Percentiles rank a stretch among this genome's conserved stretches.
Conservation (phyloP, 2,113 vertebrate species). For the Trogon surrucura region DNA sequence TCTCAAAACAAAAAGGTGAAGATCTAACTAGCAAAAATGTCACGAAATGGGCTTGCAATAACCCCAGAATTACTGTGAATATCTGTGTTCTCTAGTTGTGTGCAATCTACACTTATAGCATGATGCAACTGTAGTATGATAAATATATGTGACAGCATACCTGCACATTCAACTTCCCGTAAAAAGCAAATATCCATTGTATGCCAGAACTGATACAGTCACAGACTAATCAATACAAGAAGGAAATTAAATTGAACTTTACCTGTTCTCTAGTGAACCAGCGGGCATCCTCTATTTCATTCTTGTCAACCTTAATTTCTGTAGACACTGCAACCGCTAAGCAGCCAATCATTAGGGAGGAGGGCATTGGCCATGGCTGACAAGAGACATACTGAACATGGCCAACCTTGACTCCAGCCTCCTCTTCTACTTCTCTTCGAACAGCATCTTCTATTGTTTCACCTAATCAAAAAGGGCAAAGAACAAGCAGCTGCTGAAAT, state of each 20-base stretch:
- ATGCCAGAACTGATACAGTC: constrained; percentile 50
- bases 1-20: not conserved
- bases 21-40: not conserved
- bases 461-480: constrained; percentile 77
- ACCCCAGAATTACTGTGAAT: not conserved
- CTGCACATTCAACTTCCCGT: constrained; percentile 5
- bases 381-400: constrained; percentile 89
- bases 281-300: constrained; percentile 93
- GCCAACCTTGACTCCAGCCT: constrained; percentile 88
- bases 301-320: constrained; percentile 90
- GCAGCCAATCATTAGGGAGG: constrained; percentile 95
- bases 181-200: constrained; percentile 44
- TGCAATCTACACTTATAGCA: constrained; percentile 11
- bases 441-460: constrained; percentile 93
- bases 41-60: not conserved
- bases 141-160: not conserved
- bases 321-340: constrained; percentile 87
- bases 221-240: constrained; percentile 73
- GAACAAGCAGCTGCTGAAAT: constrained; percentile 51
- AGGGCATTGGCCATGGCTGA: constrained; percentile 97
- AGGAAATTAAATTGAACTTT: constrained; percentile 77
- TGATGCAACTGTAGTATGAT: not conserved
- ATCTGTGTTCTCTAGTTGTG: not conserved
- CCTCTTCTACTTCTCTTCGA: constrained; percentile 91
- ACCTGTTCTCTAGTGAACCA: constrained; percentile 96